Evolutionary conservation across 2,113 vertebrate genomes (phyloP), one percentile per base, ranked within the genome.

Genomic region (Istiophorus platypterus): DNA sequence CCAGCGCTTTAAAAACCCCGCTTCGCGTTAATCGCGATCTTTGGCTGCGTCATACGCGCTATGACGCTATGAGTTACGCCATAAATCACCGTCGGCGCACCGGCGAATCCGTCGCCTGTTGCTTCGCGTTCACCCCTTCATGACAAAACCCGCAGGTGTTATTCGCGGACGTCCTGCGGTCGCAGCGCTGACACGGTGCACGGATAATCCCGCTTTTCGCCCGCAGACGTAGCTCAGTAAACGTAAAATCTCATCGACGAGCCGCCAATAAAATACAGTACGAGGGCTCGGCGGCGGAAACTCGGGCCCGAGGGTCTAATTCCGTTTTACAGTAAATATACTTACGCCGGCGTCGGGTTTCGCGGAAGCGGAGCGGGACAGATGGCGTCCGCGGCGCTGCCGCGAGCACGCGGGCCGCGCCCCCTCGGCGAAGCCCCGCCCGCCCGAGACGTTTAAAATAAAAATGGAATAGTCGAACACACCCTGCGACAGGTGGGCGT

Each of bases 391-490:
- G 41, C 20, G 22, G 41, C n/a, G 73, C 47, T 41, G 73, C 47
- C 63, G 81, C 76, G 82, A 87, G 88, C 78, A n/a, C 77, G 37
- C 67, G 18, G 41, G 47, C 80, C 82, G 72, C 49, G 78, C 82
- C 82, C 68, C 58, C 41, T 45, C 49, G 80, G 85, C 89, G 64
- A 79, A 84, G 92, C 94, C 89, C 95, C 94, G 91, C 95, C 95
- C 92, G 34, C 83, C 45, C 51, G 49, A 69, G 88, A 92, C 81
- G 86, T 63, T 76, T 84, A 24, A n/a, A n/a, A n/a, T 92, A 86
- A 91, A 92, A 93, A 90, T n/a, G n/a, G n/a, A n/a, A n/a, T n/a
- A n/a, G 86, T 86, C 82, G 79, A 86, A 87, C 87, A 81, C 88
- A 75, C 73, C 47, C 84, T 56, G 81, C 92, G 94, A 94, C 95